A percentile compares a stretch with the other conserved stretches of the same genome.
These are phyloP conservation scores for Nematostella vectensis DNA, from an alignment of 92 coral and sea anemone species.

Conservation along the genomic window DNA sequence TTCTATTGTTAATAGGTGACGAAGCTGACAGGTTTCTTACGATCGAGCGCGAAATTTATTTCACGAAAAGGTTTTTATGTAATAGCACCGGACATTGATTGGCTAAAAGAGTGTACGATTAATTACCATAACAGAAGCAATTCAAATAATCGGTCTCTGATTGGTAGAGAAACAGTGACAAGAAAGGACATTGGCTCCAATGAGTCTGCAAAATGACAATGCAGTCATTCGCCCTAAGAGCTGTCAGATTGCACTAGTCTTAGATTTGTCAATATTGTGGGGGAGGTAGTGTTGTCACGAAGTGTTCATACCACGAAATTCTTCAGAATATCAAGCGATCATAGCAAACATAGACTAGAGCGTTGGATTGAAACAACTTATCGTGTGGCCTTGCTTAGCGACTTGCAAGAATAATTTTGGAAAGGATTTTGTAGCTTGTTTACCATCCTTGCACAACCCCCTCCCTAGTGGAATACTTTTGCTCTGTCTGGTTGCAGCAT, in stretches of 20 bases:
- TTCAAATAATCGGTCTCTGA: slow-evolving; percentile 36
- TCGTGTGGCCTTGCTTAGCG: too few species aligned
- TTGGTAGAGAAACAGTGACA: slow-evolving; percentile 49
- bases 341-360: too few species aligned
- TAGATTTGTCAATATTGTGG: too few species aligned
- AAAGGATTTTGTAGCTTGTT: too few species aligned
- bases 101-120: slow-evolving; percentile 38
- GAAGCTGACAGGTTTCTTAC: not conserved
- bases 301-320: too few species aligned
- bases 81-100: slow-evolving; percentile 41
- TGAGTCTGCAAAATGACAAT: slow-evolving; percentile 52
- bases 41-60: not conserved
- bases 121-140: slow-evolving; percentile 74
- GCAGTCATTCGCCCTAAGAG: slow-evolving; percentile 14
- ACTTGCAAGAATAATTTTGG: too few species aligned
- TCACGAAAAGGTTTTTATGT: slow-evolving; percentile 13
- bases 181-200: slow-evolving; percentile 47
- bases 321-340: too few species aligned
- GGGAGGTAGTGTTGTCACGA: too few species aligned
- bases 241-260: slow-evolving; percentile 76
- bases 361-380: too few species aligned
- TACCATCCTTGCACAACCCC: slow-evolving; percentile 4
- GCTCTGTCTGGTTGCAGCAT: not conserved
- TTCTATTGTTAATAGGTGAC: slow-evolving; percentile 4
- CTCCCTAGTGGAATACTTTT: not conserved